These are phyloP conservation scores for Noctua janthina DNA, from an alignment of 2,888 invertebrate species.

Conservation along the genomic window DNA sequence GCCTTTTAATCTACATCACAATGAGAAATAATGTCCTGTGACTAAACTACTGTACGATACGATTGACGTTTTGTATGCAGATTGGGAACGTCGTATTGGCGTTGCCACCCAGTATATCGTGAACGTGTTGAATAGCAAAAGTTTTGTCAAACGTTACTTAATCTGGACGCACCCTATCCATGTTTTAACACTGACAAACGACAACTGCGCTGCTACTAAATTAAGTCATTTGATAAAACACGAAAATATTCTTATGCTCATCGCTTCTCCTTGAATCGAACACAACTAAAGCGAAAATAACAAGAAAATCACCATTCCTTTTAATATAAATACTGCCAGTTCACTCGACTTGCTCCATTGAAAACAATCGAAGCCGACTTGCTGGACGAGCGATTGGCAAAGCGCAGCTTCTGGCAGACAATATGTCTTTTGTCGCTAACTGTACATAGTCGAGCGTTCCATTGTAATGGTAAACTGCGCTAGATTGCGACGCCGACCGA, in stretches of 20 bases:
- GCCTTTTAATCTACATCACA: too few species aligned
- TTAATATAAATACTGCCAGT: slow-evolving; percentile 50
- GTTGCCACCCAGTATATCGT: neutral
- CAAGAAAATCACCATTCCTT: slow-evolving; percentile 49
- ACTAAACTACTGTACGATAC: too few species aligned
- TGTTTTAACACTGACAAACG: neutral
- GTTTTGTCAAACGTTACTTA: neutral
- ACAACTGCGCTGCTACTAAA: neutral
- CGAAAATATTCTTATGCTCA: neutral
- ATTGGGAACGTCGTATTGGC: too few species aligned
- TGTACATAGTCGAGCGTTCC: slow-evolving; percentile 63
- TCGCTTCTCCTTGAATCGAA: neutral
- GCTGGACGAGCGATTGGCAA: slow-evolving; percentile 59
- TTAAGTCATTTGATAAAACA: neutral
- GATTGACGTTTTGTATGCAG: too few species aligned
- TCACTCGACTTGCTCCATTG: slow-evolving; percentile 60
- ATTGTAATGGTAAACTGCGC: slow-evolving; percentile 72
- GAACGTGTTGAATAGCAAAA: neutral
- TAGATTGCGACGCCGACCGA: slow-evolving; percentile 67
- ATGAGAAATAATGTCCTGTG: too few species aligned
- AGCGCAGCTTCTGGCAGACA: slow-evolving; percentile 62
- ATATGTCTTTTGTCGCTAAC: slow-evolving; percentile 70
- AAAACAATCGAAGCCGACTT: slow-evolving; percentile 66
- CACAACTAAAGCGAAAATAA: slow-evolving; percentile 27
- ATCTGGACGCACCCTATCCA: neutral